phyloP scores from a whole-genome alignment of 2,888 invertebrate genomes.

The Allophyes oxyacanthae region DNA sequence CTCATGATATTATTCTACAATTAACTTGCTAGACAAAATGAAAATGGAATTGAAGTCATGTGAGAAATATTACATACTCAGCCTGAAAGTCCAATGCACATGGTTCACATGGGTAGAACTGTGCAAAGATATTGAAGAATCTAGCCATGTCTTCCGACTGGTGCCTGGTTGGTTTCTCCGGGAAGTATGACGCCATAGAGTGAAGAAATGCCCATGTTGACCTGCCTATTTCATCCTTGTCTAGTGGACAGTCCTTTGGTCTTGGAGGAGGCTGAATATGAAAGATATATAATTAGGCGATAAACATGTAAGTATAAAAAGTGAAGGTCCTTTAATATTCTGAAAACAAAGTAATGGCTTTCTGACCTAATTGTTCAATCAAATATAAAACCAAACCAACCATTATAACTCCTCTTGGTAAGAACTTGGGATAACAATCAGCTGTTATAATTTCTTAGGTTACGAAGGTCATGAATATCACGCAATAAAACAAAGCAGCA shows the following conservation, averaged over 20 bases:
- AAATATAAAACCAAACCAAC: not conserved
- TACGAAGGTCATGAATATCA: not conserved
- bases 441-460: slow-evolving; percentile 40
- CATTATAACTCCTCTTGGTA: not conserved
- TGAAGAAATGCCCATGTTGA: slow-evolving; percentile 98
- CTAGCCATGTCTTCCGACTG: slow-evolving; percentile 93
- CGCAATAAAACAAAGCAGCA: not conserved
- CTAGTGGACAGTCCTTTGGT: slow-evolving; percentile 92
- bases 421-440: slow-evolving; percentile 20
- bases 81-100: slow-evolving; percentile 96
- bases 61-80: slow-evolving; percentile 90
- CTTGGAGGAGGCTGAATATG: slow-evolving; percentile 43
- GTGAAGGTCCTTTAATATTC: too few relatives aligned
- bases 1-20: too few relatives aligned
- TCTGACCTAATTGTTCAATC: too few relatives aligned
- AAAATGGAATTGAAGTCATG: not conserved
- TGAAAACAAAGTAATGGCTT: too few relatives aligned
- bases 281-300: not conserved
- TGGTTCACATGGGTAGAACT: slow-evolving; percentile 97
- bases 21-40: too few relatives aligned
- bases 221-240: slow-evolving; percentile 93
- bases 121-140: slow-evolving; percentile 95
- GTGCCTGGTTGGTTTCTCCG: slow-evolving; percentile 92
- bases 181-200: slow-evolving; percentile 98
- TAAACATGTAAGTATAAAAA: too few relatives aligned